These are phyloP conservation scores for Macrophya annulata DNA, from an alignment of 2,888 invertebrate genomes.

Conservation along the genomic window DNA sequence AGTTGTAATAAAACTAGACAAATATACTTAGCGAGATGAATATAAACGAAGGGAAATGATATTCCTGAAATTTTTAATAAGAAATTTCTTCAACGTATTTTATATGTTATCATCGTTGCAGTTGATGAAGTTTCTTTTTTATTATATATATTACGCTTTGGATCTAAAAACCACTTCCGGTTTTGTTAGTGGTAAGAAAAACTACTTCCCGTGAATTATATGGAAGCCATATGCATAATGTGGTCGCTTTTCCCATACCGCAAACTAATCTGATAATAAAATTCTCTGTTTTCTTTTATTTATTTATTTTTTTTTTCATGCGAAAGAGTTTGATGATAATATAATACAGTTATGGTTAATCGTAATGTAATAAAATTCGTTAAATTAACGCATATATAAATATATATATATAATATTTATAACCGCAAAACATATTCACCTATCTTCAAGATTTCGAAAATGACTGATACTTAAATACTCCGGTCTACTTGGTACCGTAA, in stretches of 20 bases:
- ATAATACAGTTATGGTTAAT: not conserved
- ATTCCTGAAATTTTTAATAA: no score
- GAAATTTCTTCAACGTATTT: no score
- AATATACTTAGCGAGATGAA: not conserved
- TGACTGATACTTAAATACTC: not conserved
- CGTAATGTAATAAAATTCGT: not conserved
- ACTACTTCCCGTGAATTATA: not conserved
- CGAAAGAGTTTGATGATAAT: not conserved
- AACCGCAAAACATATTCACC: no score
- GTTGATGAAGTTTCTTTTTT: no score
- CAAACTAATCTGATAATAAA: conserved; percentile 1
- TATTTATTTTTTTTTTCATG: not conserved
- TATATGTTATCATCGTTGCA: no score
- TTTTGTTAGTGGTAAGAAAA: not conserved
- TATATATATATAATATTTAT: no score
- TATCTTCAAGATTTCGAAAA: not conserved
- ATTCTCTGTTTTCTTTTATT: no score
- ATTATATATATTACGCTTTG: not conserved
- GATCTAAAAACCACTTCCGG: conserved; percentile 25
- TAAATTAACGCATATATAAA: not conserved
- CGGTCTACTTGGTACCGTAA: conserved; percentile 33
- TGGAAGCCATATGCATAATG: no score
- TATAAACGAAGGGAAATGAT: not conserved
- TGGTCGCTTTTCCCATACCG: not conserved
- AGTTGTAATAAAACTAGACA: not conserved